Base-by-base conservation (phyloP, 2,888 invertebrate species). In the Lypha dubia region DNA sequence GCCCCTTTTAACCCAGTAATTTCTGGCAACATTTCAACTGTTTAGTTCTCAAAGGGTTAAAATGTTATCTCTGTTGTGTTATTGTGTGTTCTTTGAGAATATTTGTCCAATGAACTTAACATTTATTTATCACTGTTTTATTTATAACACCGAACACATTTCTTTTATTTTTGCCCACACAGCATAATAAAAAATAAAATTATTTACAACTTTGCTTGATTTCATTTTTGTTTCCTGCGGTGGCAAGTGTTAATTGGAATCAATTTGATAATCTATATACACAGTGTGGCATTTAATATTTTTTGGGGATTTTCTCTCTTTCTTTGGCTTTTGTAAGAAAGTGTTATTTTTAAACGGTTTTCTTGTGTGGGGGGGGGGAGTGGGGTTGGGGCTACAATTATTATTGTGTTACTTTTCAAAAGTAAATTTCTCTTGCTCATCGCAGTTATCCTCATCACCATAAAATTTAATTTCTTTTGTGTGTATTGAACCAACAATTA, bases 201-300 rank as follows among this genome's bases (percentile, higher is more conserved):
- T 71, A 63, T 67, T 76, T 70, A 83, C 49, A 80, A 65, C 44
- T 86, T 75, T 79, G 71, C 65, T 67, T 84, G 79, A 85, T 80
- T 77, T 82, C 35, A 60, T 74, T 87, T 84, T 87, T 51, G 76
- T 73, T 83, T 86, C 89, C 87, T 88, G 89, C 90, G 89, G 92
- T 91, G 91, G 92, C 91, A 92, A 92, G 91, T 91, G 91, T 92
- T 91, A 91, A 91, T 91, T 92, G 91, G 91, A 91, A 92, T 92
- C 92, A 91, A 92, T 91, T 91, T 91, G 90, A 91, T 90, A 89
- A 90, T 90, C 91, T 91, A 87, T 86, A 86, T 80, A 84, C 86
- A 86, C 86, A 86, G 85, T 84, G 79, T 84, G 84, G 82, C 85
- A 82, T 71, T 76, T 79, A 20, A 63, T 68, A 35, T 24, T 62